Conservation (phyloP, 2,888 invertebrate species). For the Xylota sylvarum region DNA sequence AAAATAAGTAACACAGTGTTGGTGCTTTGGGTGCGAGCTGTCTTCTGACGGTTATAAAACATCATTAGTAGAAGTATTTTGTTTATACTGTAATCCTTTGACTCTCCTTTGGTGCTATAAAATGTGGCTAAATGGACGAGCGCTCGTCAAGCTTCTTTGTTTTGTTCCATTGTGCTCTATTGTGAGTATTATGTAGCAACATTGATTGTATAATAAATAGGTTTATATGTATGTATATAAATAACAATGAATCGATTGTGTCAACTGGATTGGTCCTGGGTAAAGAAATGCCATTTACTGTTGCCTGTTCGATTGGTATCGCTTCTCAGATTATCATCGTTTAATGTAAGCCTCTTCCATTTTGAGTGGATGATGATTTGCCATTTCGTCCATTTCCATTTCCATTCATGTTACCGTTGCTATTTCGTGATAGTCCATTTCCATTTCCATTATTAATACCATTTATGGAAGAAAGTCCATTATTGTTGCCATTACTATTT, state of each 20-base stretch:
- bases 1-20: constrained; percentile 64
- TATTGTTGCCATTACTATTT: constrained; percentile 36
- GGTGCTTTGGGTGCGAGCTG: constrained; percentile 77
- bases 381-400: constrained; percentile 63
- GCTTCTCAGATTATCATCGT: neutral
- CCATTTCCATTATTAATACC: constrained; percentile 39
- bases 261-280: constrained; percentile 66
- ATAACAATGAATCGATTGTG: constrained; percentile 62
- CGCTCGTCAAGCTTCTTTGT: constrained; percentile 54
- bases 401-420: constrained; percentile 37
- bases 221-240: constrained; percentile 67
- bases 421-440: constrained; percentile 56
- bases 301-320: constrained; percentile 28
- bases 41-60: constrained; percentile 50
- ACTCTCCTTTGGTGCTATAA: constrained; percentile 22
- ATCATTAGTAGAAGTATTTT: constrained; percentile 4
- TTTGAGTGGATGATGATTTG: constrained; percentile 44
- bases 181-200: constrained; percentile 55
- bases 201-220: constrained; percentile 53
- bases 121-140: constrained; percentile 30
- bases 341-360: constrained; percentile 49
- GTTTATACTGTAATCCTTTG: constrained; percentile 23
- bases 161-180: constrained; percentile 59
- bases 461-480: constrained; percentile 13
- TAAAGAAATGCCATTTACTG: constrained; percentile 52